phyloP scores from a whole-genome alignment of 2,113 vertebrate genomes.

The Elaphurus davidianus region DNA sequence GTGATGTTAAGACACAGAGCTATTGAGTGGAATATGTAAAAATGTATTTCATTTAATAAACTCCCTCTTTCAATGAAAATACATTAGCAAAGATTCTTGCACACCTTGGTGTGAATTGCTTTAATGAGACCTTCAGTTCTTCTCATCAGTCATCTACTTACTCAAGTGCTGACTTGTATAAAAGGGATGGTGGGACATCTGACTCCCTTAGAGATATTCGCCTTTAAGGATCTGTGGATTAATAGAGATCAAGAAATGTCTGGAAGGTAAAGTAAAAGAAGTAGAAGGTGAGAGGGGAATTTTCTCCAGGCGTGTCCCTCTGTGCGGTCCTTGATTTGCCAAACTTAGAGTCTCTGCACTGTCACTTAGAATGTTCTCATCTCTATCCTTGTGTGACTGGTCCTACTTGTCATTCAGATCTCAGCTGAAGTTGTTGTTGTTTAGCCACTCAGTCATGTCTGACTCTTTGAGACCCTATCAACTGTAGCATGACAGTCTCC shows the following conservation, averaged over 20 bases:
- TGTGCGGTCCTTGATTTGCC: not conserved
- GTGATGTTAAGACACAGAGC: not conserved
- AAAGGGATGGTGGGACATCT: not conserved
- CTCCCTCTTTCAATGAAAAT: not conserved
- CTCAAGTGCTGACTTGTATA: not conserved
- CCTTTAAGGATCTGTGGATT: not conserved
- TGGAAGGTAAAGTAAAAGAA: not conserved
- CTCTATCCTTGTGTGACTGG: not conserved
- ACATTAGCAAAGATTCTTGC: not conserved
- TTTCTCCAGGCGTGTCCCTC: not conserved
- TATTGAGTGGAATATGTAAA: not conserved
- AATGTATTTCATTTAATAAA: not conserved
- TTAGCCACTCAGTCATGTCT: fast-evolving
- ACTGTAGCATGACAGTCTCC: not conserved
- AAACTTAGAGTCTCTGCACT: not conserved
- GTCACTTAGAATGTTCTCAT: not conserved
- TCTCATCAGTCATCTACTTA: not conserved
- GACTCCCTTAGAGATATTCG: not conserved
- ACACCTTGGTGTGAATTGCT: not conserved
- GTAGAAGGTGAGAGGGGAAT: not conserved
- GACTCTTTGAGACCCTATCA: not conserved
- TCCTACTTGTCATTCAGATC: not conserved
- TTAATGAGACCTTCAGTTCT: not conserved
- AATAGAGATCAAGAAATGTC: not conserved
- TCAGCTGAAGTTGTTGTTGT: not conserved